Base-by-base conservation (phyloP, 2,888 invertebrate species). In the Drosophila nr. fundita region DNA sequence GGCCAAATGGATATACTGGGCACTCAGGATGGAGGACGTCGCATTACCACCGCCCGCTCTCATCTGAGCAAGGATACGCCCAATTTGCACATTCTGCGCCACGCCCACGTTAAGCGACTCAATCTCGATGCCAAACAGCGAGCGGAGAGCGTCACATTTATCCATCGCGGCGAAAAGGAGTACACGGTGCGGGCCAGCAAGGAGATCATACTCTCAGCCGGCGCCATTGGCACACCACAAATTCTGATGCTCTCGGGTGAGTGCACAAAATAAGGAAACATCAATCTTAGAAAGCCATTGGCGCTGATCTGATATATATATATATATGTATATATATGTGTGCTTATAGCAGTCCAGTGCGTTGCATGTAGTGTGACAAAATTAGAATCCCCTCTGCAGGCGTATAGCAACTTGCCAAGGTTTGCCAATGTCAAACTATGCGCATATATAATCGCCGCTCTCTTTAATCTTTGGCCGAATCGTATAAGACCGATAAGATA, bases 171-270 rank as follows among this genome's bases (percentile, higher is more conserved):
- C 91, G 95, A 95, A 4, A 94, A 94, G 77, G 92, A 92, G 68
- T 90, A 91, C 38, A 91, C 86, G 3, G 92, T 91, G 13, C 80
- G 70, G 3, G 97, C 97, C 0, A 95, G 94, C 73, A 97, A 96
- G 91, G 98, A 98, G 92, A 95, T 98, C 0, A 96, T 99, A 38
- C 91, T 98, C 57, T 96, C 97, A 13, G 98, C 97, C 0, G 99
- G 99, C 2, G 95, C 98, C 2, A 96, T 99, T 42, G 98, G 98
- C 90, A 96, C 96, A n/a, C 97, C 99, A 0, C 98, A 98, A 91
- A 94, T 99, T 29, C 93, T 99, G 49, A 96, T 98, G 97, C 93
- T 98, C 5, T 98, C 98, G 0, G 98, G 98, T 18, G 94, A 69
- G 85, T 72, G 27, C 27, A 18, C 15, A 10, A 6, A 18, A 45